These are phyloP conservation scores for Pheosia tremula DNA, from an alignment of 2,888 invertebrate genomes.

Conservation along the genomic window DNA sequence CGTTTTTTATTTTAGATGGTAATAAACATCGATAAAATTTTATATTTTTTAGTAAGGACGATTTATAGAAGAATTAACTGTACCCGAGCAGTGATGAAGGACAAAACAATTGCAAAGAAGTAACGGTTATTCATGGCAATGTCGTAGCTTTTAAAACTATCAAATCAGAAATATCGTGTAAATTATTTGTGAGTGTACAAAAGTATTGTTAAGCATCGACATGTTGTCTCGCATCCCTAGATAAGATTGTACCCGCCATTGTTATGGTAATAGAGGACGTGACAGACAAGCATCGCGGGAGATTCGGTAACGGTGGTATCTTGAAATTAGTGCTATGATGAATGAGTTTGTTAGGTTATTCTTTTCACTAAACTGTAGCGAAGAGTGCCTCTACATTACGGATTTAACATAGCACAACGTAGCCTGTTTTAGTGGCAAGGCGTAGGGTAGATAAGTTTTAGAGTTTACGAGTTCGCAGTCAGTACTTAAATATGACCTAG, in stretches of 20 bases:
- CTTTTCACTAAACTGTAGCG: conserved; percentile 8
- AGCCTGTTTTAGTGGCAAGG: background rate
- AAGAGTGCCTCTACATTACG: background rate
- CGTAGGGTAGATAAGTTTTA: background rate
- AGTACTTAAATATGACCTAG: too few relatives aligned
- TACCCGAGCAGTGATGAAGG: too few relatives aligned
- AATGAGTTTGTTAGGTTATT: conserved; percentile 23
- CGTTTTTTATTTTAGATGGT: background rate
- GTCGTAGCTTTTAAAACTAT: too few relatives aligned
- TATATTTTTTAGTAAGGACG: background rate
- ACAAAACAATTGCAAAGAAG: too few relatives aligned
- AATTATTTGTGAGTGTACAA: too few relatives aligned
- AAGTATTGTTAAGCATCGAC: background rate
- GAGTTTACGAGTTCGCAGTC: too few relatives aligned
- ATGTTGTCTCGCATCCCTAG: background rate
- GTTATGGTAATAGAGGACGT: conserved; percentile 78
- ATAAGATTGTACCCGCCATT: conserved; percentile 73
- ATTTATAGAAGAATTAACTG: background rate
- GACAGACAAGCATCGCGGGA: conserved; percentile 64
- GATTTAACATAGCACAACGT: background rate
- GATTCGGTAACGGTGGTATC: conserved; percentile 62
- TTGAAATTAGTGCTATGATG: conserved; percentile 35
- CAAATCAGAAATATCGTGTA: too few relatives aligned
- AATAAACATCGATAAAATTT: conserved; percentile 1
- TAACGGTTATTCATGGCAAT: too few relatives aligned